Evolutionary conservation across 2,113 vertebrate species (phyloP).

Genomic region (Orycteropus afer): DNA sequence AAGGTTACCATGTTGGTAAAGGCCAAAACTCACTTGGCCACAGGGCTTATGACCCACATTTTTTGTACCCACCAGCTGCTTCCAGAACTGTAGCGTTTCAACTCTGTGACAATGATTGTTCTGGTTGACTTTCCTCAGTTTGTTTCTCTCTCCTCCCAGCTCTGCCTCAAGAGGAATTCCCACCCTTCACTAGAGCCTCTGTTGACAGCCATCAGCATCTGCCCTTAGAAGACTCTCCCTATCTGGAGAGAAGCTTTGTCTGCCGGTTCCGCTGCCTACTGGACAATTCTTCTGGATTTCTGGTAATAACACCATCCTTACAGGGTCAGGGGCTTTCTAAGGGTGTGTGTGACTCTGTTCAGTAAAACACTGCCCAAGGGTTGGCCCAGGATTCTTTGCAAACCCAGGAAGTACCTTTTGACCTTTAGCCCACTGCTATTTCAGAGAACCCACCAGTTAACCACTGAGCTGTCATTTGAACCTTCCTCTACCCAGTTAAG

Average conservation of each 20-base stretch:
- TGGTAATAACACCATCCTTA: conserved; percentile 78
- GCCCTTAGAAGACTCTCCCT: conserved; percentile 88
- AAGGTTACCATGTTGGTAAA: background rate
- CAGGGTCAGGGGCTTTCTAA: background rate
- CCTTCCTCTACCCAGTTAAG: background rate
- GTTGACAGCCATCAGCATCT: conserved; percentile 61
- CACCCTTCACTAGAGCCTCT: accelerated
- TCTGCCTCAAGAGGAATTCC: background rate
- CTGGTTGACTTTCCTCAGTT: background rate
- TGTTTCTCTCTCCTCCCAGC: conserved; percentile 57
- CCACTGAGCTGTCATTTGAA: background rate
- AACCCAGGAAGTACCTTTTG: background rate
- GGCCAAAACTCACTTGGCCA: background rate
- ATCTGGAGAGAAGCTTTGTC: conserved; percentile 89
- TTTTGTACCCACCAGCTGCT: background rate
- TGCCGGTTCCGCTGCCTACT: conserved; percentile 91
- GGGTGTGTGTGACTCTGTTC: background rate
- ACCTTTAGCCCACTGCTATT: background rate
- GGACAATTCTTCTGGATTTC: conserved; percentile 90
- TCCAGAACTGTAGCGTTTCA: background rate
- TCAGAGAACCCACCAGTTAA: background rate
- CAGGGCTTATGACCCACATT: background rate
- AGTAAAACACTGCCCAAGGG: background rate
- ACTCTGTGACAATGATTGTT: background rate
- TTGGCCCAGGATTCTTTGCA: background rate